Evolutionary conservation across 2,797 vertebrate species (phyloP).

Genomic region (Alosa sapidissima): DNA sequence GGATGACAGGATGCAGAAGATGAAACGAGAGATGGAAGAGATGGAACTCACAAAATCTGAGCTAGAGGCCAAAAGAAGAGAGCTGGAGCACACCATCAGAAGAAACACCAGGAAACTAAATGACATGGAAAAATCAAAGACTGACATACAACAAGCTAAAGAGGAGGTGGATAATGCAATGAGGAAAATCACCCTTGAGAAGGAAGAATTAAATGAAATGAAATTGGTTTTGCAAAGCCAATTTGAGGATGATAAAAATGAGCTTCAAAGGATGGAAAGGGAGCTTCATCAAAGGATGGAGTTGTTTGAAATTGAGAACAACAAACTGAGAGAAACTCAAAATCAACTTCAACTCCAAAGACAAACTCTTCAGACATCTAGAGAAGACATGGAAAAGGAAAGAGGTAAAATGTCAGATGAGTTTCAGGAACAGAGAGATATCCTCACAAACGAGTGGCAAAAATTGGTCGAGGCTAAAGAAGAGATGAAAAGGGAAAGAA

Average conservation of each 20-base stretch:
- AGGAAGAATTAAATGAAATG: neutral
- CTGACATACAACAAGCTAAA: neutral
- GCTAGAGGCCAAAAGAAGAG: neutral
- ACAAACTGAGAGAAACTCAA: constrained; percentile 30
- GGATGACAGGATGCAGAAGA: constrained; percentile 18
- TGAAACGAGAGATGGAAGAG: neutral
- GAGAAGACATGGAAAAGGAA: neutral
- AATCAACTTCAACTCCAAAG: constrained; percentile 15
- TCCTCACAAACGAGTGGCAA: neutral
- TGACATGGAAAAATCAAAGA: neutral
- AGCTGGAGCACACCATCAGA: neutral
- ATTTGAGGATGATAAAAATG: neutral
- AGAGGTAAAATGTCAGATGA: constrained; percentile 1
- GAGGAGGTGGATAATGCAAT: neutral
- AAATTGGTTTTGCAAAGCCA: neutral
- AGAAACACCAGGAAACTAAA: neutral
- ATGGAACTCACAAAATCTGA: neutral
- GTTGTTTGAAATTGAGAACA: constrained; percentile 23
- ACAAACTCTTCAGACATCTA: neutral
- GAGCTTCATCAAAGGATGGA: neutral
- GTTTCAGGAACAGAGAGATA: neutral
- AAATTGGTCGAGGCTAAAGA: neutral
- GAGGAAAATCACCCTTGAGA: neutral
- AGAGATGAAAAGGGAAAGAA: neutral
- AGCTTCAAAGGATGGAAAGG: neutral